Percentiles rank a stretch among this genome's conserved stretches.
phyloP scores from a whole-genome alignment of 2,888 invertebrate genomes.

The Zootermopsis nevadensis region DNA sequence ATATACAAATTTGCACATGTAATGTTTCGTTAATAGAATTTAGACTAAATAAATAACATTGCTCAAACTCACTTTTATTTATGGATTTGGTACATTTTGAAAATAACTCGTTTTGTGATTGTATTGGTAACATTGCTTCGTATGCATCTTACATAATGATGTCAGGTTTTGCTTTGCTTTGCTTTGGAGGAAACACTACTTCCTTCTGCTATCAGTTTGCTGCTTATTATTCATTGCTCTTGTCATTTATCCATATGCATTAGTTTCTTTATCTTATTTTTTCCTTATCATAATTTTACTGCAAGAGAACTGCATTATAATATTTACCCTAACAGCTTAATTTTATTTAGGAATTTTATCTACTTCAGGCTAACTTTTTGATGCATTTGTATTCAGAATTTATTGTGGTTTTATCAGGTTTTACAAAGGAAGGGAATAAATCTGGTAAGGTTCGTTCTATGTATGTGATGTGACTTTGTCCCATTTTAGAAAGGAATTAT shows the following conservation, averaged over 20 bases:
- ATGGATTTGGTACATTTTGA: too few species aligned
- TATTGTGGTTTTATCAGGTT: too few species aligned
- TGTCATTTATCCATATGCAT: not conserved
- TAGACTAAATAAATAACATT: too few species aligned
- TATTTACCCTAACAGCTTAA: constrained; percentile 5
- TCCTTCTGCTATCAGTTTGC: not conserved
- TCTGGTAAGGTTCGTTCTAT: too few species aligned
- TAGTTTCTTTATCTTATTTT: not conserved
- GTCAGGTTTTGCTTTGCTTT: constrained; percentile 7
- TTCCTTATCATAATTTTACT: not conserved
- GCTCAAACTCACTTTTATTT: too few species aligned
- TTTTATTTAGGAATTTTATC: not conserved
- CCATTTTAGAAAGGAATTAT: too few species aligned
- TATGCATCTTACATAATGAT: not conserved
- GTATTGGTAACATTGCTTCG: too few species aligned
- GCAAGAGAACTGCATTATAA: not conserved
- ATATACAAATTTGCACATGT: too few species aligned
- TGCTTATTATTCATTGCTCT: not conserved
- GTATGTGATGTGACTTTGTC: too few species aligned
- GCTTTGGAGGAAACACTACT: not conserved
- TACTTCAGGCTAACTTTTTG: constrained; percentile 5
- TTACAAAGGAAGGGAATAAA: too few species aligned
- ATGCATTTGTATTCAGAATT: not conserved
- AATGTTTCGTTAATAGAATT: too few species aligned
- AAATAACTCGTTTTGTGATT: too few species aligned